Percentiles rank a stretch among this genome's conserved stretches.
These are phyloP conservation scores for Aplochiton taeniatus DNA, from an alignment of 2,797 vertebrate genomes.

Conservation along the genomic window DNA sequence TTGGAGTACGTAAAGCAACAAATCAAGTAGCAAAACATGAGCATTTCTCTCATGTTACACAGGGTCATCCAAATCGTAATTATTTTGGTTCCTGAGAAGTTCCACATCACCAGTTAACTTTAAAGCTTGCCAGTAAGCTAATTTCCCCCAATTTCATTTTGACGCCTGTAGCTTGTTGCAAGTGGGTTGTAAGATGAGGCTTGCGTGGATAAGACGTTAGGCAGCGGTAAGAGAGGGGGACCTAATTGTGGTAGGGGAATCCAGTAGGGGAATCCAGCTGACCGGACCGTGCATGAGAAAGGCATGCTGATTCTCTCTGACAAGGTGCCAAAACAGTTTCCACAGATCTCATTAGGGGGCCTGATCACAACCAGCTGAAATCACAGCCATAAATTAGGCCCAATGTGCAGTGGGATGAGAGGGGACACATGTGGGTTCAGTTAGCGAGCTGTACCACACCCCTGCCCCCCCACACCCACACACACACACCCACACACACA, in stretches of 20 bases:
- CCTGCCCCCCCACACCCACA: conserved; percentile 2
- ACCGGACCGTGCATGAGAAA: conserved; percentile 56
- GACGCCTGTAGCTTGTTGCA: not conserved
- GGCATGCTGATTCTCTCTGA: conserved; percentile 64
- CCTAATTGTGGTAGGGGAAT: conserved; percentile 33
- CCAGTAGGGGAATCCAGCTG: conserved; percentile 46
- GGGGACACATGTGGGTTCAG: conserved; percentile 61
- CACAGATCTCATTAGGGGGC: conserved; percentile 58
- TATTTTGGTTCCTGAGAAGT: no score
- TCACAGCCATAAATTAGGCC: conserved; percentile 62
- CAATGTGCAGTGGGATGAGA: conserved; percentile 52
- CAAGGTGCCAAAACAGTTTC: conserved; percentile 73
- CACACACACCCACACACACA: conserved; percentile 1
- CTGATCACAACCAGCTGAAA: conserved; percentile 76
- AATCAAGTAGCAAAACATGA: no score
- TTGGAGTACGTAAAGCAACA: no score
- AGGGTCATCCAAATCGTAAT: no score
- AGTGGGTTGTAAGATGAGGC: not conserved
- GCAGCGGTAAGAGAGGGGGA: conserved; percentile 5
- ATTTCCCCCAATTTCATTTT: no score
- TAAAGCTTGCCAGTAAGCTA: no score
- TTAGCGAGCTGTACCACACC: conserved; percentile 52
- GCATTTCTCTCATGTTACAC: no score
- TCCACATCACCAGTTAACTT: no score
- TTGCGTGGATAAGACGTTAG: not conserved